These are phyloP conservation scores for Spialia ferax DNA, from an alignment of 2,888 invertebrate genomes.

Conservation along the genomic window DNA sequence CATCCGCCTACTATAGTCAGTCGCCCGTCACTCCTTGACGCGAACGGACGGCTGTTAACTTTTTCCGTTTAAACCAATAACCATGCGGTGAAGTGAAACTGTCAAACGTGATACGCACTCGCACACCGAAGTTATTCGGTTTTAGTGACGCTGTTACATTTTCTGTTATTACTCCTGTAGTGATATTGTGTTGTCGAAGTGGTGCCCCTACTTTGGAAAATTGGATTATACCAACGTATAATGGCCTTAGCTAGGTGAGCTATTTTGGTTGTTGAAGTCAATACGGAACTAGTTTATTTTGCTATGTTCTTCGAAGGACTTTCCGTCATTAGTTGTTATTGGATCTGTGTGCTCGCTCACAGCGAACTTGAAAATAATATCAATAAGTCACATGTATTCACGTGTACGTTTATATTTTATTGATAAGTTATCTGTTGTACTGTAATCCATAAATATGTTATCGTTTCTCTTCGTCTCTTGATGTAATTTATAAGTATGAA, in stretches of 20 bases:
- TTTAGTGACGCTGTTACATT: slow-evolving; percentile 62
- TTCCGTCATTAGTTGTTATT: slow-evolving; percentile 65
- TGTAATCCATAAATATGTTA: slow-evolving; percentile 17
- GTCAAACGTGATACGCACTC: slow-evolving; percentile 83
- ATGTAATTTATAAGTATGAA: slow-evolving; percentile 29
- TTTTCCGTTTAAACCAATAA: slow-evolving; percentile 66
- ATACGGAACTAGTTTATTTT: slow-evolving; percentile 84
- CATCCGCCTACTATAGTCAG: slow-evolving; percentile 62
- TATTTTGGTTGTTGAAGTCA: slow-evolving; percentile 85
- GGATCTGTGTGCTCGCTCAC: slow-evolving; percentile 48
- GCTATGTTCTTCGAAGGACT: slow-evolving; percentile 76
- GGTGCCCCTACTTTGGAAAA: slow-evolving; percentile 79
- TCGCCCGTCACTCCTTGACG: slow-evolving; percentile 77
- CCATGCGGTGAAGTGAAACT: slow-evolving; percentile 86
- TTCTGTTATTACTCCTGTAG: slow-evolving; percentile 60
- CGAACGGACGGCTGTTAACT: slow-evolving; percentile 68
- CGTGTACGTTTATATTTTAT: slow-evolving; percentile 19
- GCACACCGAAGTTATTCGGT: slow-evolving; percentile 71
- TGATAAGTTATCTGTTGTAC: slow-evolving; percentile 22
- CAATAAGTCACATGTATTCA: slow-evolving; percentile 39
- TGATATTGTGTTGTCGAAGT: slow-evolving; percentile 77
- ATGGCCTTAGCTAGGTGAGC: slow-evolving; percentile 87
- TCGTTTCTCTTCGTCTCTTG: slow-evolving; percentile 17
- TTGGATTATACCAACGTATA: slow-evolving; percentile 85
- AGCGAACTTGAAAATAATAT: slow-evolving; percentile 37